Percentiles rank a stretch among this genome's conserved stretches.
These are phyloP conservation scores for Melanerpes aurifrons DNA, from an alignment of 2,113 vertebrate species.

Conservation along the genomic window DNA sequence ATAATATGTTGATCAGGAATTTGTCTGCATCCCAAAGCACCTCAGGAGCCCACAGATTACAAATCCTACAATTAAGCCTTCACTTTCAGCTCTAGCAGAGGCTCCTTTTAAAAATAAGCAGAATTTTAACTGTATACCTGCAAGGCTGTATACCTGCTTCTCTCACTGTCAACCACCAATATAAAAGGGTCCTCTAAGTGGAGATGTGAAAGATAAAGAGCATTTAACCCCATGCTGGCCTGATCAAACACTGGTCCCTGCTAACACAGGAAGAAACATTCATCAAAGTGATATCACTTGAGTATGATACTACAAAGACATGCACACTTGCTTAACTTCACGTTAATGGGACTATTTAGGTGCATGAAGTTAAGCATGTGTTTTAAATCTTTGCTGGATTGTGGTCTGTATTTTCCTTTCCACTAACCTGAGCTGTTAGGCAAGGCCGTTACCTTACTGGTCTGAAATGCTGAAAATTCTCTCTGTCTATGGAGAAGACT, in stretches of 20 bases:
- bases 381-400: conserved; percentile 50
- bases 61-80: not conserved
- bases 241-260: conserved; percentile 53
- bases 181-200: not conserved
- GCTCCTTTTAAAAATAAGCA: not conserved
- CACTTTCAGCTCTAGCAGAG: not conserved
- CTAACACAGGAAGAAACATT: conserved; percentile 63
- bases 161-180: not conserved
- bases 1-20: not conserved
- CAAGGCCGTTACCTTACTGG: not conserved
- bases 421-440: not conserved
- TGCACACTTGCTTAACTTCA: conserved; percentile 51
- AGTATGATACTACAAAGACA: conserved; percentile 40
- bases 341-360: conserved; percentile 20
- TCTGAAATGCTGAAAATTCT: conserved; percentile 33
- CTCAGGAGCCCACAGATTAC: not conserved
- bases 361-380: conserved; percentile 60
- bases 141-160: not conserved
- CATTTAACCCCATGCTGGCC: conserved; percentile 48
- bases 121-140: not conserved
- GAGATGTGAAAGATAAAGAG: conserved; percentile 32
- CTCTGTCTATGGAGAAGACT: not conserved
- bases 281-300: conserved; percentile 60
- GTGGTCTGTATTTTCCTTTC: conserved; percentile 37
- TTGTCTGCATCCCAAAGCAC: not conserved